Conservation (phyloP, 2,797 vertebrate species). For the Pipistrellus nathusii region DNA sequence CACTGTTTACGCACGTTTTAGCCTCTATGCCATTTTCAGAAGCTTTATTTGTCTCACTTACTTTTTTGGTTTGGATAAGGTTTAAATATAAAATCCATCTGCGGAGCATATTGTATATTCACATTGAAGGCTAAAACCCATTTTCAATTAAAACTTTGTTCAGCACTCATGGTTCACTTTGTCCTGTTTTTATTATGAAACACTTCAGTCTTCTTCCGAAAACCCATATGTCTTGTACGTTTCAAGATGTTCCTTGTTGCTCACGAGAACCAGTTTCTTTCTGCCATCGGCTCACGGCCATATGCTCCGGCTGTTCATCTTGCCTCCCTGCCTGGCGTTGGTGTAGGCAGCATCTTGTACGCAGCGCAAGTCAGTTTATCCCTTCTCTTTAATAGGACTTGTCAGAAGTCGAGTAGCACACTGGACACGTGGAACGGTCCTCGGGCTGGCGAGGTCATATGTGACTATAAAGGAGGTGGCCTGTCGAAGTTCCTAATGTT, state of each 20-base stretch:
- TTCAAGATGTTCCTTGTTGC: constrained; percentile 90
- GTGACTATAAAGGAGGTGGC: neutral
- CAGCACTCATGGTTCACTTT: constrained; percentile 88
- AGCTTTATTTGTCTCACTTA: constrained; percentile 88
- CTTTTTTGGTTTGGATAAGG: constrained; percentile 87
- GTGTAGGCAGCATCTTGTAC: constrained; percentile 87
- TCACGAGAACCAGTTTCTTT: constrained; percentile 86
- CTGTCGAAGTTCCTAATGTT: constrained; percentile 17
- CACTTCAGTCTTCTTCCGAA: constrained; percentile 89
- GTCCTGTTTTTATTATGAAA: constrained; percentile 91
- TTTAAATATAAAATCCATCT: constrained; percentile 90
- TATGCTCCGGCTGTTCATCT: constrained; percentile 88
- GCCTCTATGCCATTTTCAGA: constrained; percentile 87
- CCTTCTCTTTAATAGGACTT: constrained; percentile 84
- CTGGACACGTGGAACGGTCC: constrained; percentile 73
- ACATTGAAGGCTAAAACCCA: constrained; percentile 84
- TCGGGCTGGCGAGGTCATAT: neutral
- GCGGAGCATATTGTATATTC: constrained; percentile 89
- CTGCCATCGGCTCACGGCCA: constrained; percentile 87
- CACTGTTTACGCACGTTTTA: constrained; percentile 88
- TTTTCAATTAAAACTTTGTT: constrained; percentile 91
- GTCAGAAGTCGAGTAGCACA: constrained; percentile 84
- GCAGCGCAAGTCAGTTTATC: constrained; percentile 80
- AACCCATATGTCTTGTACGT: constrained; percentile 89
- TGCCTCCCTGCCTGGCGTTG: constrained; percentile 83